Evolutionary conservation across 92 coral and sea anemone species (phyloP).

Genomic region (Scolanthus callimorphus): DNA sequence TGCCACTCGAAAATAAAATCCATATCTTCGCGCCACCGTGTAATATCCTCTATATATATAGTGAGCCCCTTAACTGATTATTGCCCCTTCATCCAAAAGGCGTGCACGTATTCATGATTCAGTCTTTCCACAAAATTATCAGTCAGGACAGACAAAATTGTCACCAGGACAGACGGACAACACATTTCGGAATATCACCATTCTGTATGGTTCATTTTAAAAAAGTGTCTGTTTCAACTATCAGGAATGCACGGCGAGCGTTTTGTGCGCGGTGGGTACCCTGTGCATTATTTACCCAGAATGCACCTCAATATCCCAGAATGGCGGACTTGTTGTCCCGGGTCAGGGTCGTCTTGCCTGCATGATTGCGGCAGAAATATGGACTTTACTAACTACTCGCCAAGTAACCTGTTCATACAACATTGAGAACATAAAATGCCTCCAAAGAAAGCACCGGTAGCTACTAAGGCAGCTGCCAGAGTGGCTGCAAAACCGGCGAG

Average conservation of each 20-base stretch:
- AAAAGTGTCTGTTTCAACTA: neutral
- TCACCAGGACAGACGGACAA: too few relatives aligned
- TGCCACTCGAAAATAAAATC: too few relatives aligned
- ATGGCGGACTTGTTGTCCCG: neutral
- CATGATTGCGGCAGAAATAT: neutral
- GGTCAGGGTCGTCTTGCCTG: neutral
- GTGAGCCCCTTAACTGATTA: too few relatives aligned
- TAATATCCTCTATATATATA: too few relatives aligned
- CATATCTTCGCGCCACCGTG: too few relatives aligned
- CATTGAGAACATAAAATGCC: neutral
- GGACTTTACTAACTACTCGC: neutral
- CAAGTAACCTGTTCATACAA: too few relatives aligned
- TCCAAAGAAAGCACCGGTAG: neutral
- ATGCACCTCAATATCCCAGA: neutral
- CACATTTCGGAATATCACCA: too few relatives aligned
- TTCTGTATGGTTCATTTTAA: too few relatives aligned
- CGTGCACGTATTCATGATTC: too few relatives aligned
- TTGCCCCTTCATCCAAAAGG: too few relatives aligned
- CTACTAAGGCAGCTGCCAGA: neutral
- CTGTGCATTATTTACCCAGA: neutral
- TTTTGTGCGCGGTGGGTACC: neutral
- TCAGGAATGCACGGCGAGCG: neutral
- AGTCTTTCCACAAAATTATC: too few relatives aligned
- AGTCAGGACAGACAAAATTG: too few relatives aligned
- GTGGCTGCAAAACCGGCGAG: neutral